Evolutionary conservation across 1,140 invertebrate genomes (phyloP).

Genomic region (Temnothorax nylanderi): DNA sequence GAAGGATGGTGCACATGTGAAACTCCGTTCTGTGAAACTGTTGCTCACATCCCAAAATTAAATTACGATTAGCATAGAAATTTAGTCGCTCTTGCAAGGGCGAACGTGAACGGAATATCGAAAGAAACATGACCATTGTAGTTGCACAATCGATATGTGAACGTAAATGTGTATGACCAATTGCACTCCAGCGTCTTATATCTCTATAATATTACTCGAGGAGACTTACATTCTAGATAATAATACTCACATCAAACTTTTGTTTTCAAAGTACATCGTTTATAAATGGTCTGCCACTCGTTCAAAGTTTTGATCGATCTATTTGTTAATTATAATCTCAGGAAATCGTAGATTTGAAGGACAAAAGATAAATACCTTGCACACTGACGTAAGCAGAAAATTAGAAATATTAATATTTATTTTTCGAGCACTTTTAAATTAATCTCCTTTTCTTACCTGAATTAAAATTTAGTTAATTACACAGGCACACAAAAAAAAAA

Average conservation of each 20-base stretch:
- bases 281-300: not conserved
- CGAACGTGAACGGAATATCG: conserved; percentile 12
- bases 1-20: not conserved
- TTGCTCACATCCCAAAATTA: conserved; percentile 13
- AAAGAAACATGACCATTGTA: not conserved
- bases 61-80: conserved; percentile 35
- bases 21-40: conserved; percentile 1
- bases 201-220: not conserved
- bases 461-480: not conserved
- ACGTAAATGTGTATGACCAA: not conserved
- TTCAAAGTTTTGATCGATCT: not conserved
- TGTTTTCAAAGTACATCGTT: not conserved
- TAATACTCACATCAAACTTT: conserved; percentile 22
- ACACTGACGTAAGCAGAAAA: not conserved
- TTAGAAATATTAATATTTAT: not conserved
- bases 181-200: not conserved
- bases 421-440: not conserved
- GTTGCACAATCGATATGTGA: conserved; percentile 15
- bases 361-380: not conserved
- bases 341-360: not conserved
- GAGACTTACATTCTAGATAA: conserved; percentile 16
- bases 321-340: not conserved
- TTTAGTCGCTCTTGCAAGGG: not conserved
- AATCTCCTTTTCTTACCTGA: not conserved
- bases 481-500: no score